These are phyloP conservation scores for Nesoenas mayeri DNA, from an alignment of 2,113 vertebrate species.

Conservation along the genomic window DNA sequence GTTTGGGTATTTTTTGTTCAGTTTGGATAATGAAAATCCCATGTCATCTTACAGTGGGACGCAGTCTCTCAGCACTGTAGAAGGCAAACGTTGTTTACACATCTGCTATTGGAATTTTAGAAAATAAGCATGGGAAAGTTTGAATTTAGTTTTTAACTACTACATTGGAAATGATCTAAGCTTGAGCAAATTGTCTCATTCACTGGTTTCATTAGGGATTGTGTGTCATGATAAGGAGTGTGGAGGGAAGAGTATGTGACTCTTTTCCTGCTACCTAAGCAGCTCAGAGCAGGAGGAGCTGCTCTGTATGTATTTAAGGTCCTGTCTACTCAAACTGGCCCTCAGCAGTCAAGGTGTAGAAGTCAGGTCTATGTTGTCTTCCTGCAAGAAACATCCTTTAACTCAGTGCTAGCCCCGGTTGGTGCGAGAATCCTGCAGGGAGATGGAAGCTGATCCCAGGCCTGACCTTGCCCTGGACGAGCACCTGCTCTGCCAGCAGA, in stretches of 20 bases:
- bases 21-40: not conserved
- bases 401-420: fast-evolving
- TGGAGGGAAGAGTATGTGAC: not conserved
- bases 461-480: not conserved
- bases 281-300: not conserved
- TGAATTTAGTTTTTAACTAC: not conserved
- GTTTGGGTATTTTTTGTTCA: not conserved
- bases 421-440: not conserved
- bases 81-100: not conserved
- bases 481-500: not conserved
- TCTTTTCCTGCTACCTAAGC: not conserved
- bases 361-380: not conserved
- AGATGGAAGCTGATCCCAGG: not conserved
- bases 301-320: not conserved
- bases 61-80: not conserved
- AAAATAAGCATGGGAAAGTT: not conserved
- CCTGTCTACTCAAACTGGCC: not conserved
- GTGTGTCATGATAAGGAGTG: not conserved
- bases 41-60: not conserved
- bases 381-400: not conserved
- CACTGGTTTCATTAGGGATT: not conserved
- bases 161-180: not conserved
- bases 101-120: not conserved
- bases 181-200: not conserved
- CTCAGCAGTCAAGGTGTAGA: not conserved